A percentile compares a stretch with the other conserved stretches of the same genome.
These are phyloP conservation scores for Panthera tigris DNA, from an alignment of 2,113 vertebrate species.

Conservation along the genomic window DNA sequence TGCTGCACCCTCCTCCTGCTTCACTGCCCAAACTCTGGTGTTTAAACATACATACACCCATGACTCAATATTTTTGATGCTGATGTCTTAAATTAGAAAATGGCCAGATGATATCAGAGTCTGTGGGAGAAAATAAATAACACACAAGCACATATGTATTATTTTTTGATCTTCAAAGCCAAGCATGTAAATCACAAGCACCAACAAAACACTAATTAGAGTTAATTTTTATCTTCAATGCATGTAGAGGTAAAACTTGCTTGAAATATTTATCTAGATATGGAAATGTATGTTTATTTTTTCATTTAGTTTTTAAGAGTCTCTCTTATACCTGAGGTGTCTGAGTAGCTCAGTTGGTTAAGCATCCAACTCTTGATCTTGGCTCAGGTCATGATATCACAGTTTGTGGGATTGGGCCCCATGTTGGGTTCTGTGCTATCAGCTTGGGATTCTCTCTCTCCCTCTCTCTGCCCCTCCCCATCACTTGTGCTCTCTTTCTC, in stretches of 20 bases:
- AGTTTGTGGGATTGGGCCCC: too few species aligned
- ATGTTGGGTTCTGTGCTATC: too few species aligned
- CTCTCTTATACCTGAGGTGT: background rate
- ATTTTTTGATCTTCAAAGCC: constrained; percentile 65
- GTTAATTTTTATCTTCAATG: constrained; percentile 42
- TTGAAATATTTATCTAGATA: constrained; percentile 55
- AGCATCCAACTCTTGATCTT: too few species aligned
- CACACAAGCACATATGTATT: background rate
- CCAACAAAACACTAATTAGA: constrained; percentile 62
- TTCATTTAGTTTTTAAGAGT: background rate
- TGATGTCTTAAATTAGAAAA: constrained; percentile 45
- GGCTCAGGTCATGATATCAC: too few species aligned
- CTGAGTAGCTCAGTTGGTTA: too few species aligned
- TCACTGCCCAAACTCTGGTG: background rate
- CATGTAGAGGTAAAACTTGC: constrained; percentile 43
- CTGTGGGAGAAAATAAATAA: constrained; percentile 58
- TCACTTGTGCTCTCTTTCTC: too few species aligned
- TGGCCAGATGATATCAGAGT: constrained; percentile 48
- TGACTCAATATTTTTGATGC: constrained; percentile 55
- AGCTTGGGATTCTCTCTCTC: too few species aligned
- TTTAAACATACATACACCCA: background rate
- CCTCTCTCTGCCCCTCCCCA: too few species aligned
- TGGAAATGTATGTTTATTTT: background rate
- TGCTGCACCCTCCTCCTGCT: background rate
- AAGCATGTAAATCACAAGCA: constrained; percentile 32